A percentile compares a stretch with the other conserved stretches of the same genome.
Evolutionary conservation across 64 coral and sea anemone species (phyloP).

Genomic region (Pachyseris speciosa): DNA sequence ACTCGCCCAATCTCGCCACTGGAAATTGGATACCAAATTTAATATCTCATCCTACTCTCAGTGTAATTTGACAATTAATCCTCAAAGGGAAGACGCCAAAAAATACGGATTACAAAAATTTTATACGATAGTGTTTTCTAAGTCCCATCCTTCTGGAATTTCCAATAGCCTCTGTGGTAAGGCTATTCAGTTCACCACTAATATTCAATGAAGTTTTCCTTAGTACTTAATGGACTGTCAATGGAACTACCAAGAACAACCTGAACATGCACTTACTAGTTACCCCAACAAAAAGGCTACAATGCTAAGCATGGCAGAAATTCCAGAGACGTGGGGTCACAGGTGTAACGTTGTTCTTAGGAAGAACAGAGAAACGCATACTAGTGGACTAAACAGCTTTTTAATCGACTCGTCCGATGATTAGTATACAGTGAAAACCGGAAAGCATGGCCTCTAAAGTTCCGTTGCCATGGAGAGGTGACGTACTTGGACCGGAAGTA

Average conservation of each 20-base stretch:
- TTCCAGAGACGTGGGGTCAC: not conserved
- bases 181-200: not conserved
- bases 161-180: slow-evolving; percentile 5
- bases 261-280: not conserved
- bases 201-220: not conserved
- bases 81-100: not conserved
- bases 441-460: no score
- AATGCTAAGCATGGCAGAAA: no score
- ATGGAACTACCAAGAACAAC: not conserved
- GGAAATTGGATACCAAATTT: not conserved
- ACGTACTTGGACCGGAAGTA: no score
- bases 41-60: not conserved
- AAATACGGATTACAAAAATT: not conserved
- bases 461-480: no score
- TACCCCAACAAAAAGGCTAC: not conserved
- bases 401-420: no score
- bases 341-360: no score
- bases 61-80: slow-evolving; percentile 2
- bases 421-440: no score
- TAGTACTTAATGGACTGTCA: not conserved
- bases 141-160: slow-evolving; percentile 13
- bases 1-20: not conserved
- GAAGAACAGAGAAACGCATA: no score
- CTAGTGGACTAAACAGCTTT: no score
- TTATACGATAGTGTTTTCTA: not conserved